Conservation (phyloP, 2,797 vertebrate species). For the Atherinosoma microstoma region DNA sequence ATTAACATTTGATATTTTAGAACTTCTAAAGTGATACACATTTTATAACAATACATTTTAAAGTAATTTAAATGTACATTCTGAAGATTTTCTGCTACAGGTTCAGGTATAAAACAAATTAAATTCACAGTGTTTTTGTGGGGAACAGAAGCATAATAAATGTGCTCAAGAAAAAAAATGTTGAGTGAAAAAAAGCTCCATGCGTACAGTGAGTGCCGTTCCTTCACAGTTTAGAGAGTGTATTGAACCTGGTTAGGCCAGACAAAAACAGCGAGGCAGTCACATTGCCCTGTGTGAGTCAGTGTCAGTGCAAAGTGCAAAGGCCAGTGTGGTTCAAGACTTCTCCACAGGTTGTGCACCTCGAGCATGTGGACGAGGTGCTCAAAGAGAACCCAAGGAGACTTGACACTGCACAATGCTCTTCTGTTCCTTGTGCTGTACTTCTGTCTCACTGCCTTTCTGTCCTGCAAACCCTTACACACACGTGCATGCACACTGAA, state of each 20-base stretch:
- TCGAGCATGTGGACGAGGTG: conserved; percentile 60
- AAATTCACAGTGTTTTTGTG: background rate
- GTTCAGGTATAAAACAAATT: background rate
- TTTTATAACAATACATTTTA: background rate
- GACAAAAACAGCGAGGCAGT: conserved; percentile 44
- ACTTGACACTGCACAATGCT: conserved; percentile 73
- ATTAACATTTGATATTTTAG: background rate
- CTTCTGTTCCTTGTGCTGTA: conserved; percentile 78
- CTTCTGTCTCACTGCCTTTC: conserved; percentile 53
- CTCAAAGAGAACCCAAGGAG: conserved; percentile 49
- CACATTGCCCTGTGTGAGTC: conserved; percentile 55
- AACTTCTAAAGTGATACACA: background rate
- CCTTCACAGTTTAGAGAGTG: conserved; percentile 18
- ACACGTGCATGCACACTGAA: conserved; percentile 56
- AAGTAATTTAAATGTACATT: too few relatives aligned
- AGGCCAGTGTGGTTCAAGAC: conserved; percentile 65
- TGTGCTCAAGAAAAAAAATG: conserved; percentile 10
- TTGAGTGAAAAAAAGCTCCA: conserved; percentile 12
- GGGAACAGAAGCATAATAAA: background rate
- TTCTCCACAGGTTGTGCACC: conserved; percentile 55
- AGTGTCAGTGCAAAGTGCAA: conserved; percentile 64
- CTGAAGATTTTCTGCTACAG: background rate
- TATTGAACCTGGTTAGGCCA: conserved; percentile 44
- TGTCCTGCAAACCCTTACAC: conserved; percentile 37
- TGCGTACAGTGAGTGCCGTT: conserved; percentile 27